Percentiles rank a stretch among this genome's conserved stretches.
phyloP scores from a whole-genome alignment of 2,888 invertebrate species.

The Nudaria mundana region DNA sequence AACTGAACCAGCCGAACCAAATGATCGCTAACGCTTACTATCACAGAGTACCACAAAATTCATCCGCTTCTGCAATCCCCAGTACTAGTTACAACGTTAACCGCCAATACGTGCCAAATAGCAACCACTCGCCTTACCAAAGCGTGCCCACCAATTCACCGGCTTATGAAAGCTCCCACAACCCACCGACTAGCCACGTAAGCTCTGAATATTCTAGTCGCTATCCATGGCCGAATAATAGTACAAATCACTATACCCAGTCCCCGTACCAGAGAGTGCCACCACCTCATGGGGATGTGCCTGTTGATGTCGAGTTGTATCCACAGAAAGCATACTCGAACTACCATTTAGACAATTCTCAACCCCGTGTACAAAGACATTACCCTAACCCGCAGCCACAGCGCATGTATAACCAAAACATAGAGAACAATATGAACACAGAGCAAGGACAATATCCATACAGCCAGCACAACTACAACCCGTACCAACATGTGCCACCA shows the following conservation, averaged over 20 bases:
- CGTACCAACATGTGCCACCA: constrained; percentile 84
- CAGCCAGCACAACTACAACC: constrained; percentile 64
- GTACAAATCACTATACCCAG: constrained; percentile 57
- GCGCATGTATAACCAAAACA: constrained; percentile 61
- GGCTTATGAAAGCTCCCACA: constrained; percentile 72
- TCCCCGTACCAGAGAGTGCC: constrained; percentile 83
- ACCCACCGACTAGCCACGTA: constrained; percentile 74
- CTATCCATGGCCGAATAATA: constrained; percentile 61
- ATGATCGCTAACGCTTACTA: constrained; percentile 64
- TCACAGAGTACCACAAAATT: constrained; percentile 62
- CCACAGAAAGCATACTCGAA: constrained; percentile 62
- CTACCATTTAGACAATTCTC: constrained; percentile 59
- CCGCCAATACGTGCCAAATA: constrained; percentile 49
- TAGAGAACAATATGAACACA: constrained; percentile 47
- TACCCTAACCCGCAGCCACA: constrained; percentile 63
- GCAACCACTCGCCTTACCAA: constrained; percentile 66
- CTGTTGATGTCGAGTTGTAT: constrained; percentile 61
- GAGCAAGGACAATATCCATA: constrained; percentile 58
- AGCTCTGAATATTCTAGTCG: constrained; percentile 77
- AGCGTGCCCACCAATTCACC: constrained; percentile 72
- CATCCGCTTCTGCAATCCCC: constrained; percentile 40
- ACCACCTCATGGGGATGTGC: constrained; percentile 76
- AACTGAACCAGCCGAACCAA: constrained; percentile 45
- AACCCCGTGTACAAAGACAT: constrained; percentile 49
- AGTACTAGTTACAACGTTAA: constrained; percentile 48